These are phyloP conservation scores for Tetheella fluctuosa DNA, from an alignment of 2,888 invertebrate species.

Conservation along the genomic window DNA sequence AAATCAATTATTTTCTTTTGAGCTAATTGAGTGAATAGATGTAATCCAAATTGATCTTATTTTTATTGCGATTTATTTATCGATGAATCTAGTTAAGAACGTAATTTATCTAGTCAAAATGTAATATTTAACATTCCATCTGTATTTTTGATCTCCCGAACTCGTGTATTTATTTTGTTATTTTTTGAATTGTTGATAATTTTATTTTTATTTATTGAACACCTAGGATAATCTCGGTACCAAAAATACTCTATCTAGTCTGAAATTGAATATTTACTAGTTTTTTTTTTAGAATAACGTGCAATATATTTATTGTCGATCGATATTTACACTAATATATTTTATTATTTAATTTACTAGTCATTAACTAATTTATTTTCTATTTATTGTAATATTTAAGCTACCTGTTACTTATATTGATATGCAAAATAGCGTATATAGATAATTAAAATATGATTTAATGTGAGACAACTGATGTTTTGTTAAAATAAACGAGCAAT, in stretches of 20 bases:
- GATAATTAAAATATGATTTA: neutral
- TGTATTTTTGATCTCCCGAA: slow-evolving; percentile 22
- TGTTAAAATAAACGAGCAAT: slow-evolving; percentile 51
- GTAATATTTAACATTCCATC: slow-evolving; percentile 34
- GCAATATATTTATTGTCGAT: slow-evolving; percentile 71
- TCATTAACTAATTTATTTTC: slow-evolving; percentile 48
- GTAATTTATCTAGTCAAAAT: slow-evolving; percentile 45
- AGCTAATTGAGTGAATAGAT: slow-evolving; percentile 7
- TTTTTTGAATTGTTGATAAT: slow-evolving; percentile 49
- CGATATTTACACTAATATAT: slow-evolving; percentile 56
- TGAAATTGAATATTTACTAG: slow-evolving; percentile 26
- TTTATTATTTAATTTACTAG: slow-evolving; percentile 49
- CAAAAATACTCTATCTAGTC: slow-evolving; percentile 49
- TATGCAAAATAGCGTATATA: neutral
- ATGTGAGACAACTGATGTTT: slow-evolving; percentile 25
- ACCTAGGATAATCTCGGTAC: slow-evolving; percentile 34
- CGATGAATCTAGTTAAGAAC: slow-evolving; percentile 1
- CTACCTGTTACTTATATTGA: slow-evolving; percentile 11
- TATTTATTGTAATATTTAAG: slow-evolving; percentile 17
- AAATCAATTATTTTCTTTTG: slow-evolving; percentile 9
- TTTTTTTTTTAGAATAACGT: slow-evolving; percentile 52
- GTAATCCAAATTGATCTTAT: slow-evolving; percentile 9
- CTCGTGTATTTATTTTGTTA: slow-evolving; percentile 34
- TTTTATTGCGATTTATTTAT: slow-evolving; percentile 3
- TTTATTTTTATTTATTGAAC: slow-evolving; percentile 45